phyloP scores from a whole-genome alignment of 2,113 vertebrate species.

The Mesembrinibis cayennensis region DNA sequence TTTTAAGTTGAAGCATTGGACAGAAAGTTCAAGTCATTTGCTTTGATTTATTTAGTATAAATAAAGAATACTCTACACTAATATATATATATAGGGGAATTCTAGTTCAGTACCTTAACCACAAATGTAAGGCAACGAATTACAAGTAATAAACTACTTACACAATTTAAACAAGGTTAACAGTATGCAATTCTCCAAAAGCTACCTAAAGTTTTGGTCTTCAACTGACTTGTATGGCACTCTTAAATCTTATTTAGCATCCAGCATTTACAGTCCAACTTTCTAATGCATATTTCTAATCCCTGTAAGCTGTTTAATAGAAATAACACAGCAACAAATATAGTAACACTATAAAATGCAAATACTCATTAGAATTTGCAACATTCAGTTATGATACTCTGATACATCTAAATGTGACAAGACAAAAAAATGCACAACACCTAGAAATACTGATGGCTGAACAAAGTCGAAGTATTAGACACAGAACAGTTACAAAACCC shows the following conservation, averaged over 20 bases:
- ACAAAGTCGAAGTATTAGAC: background rate
- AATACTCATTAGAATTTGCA: background rate
- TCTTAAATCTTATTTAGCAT: background rate
- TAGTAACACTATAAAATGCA: background rate
- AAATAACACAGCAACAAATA: background rate
- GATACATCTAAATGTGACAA: background rate
- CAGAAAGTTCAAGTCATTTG: background rate
- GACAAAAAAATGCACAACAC: background rate
- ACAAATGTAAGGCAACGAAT: background rate
- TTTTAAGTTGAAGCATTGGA: background rate
- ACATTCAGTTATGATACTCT: background rate
- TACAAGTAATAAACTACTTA: slow-evolving; percentile 20
- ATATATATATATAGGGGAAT: slow-evolving; percentile 53
- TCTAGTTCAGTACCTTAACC: slow-evolving; percentile 35
- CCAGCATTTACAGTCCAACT: background rate
- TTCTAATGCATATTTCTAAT: background rate
- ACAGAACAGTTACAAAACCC: background rate
- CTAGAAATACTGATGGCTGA: background rate
- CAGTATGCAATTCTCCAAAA: background rate
- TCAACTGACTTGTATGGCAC: background rate
- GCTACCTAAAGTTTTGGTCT: background rate
- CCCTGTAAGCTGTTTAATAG: background rate
- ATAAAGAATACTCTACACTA: slow-evolving; percentile 27
- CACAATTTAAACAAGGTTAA: slow-evolving; percentile 31
- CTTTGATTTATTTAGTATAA: slow-evolving; percentile 42